Evolutionary conservation across 2,113 vertebrate species (phyloP), one percentile per base, ranked within the genome.

Genomic region (Mustela lutreola): DNA sequence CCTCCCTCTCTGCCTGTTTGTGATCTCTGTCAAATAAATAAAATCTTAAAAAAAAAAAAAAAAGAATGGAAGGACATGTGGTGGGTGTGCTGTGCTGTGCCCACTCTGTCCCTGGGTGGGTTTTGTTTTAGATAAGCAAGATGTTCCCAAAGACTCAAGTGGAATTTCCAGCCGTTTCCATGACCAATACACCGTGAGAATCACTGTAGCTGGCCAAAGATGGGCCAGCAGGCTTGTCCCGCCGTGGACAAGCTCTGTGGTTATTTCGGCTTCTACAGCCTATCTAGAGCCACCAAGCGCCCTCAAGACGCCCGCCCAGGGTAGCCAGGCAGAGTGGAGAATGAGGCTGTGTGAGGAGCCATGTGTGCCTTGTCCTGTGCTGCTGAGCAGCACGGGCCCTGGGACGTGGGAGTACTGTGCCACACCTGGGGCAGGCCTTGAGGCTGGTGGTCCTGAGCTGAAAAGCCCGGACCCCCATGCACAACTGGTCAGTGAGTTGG

Each of bases 101-200:
- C 58, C 33, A 16, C 39, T 39, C 53, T 42, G 26, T 67, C 89
- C 83, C 78, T 28, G 45, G 60, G 45, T 65, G n/a, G 93, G 70
- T 70, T 96, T 78, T 93, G 76, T 93, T 93, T 87, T 71, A 83
- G 89, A 58, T 56, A 85, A 97, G 75, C 73, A 91, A 70, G 89
- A 97, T 95, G 97, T 97, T 95, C 83, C 80, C 70, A 79, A 89
- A 95, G 83, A 76, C 92, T 97, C 79, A 94, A 95, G 60, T 93
- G 70, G 79, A 92, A 96, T 98, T 96, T 89, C 92, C 45, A 67
- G 73, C 63, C 63, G 39, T 75, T 92, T 88, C 86, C 5, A 0
- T 90, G 97, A 95, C 96, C 82, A 71, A 39, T 88, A 42, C 79
- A n/a, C 88, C 3, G 0, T 90, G 91, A 93, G 86, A 94, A 94